These are phyloP conservation scores for Mesoligia furuncula DNA, from an alignment of 2,888 invertebrate species.

Conservation along the genomic window DNA sequence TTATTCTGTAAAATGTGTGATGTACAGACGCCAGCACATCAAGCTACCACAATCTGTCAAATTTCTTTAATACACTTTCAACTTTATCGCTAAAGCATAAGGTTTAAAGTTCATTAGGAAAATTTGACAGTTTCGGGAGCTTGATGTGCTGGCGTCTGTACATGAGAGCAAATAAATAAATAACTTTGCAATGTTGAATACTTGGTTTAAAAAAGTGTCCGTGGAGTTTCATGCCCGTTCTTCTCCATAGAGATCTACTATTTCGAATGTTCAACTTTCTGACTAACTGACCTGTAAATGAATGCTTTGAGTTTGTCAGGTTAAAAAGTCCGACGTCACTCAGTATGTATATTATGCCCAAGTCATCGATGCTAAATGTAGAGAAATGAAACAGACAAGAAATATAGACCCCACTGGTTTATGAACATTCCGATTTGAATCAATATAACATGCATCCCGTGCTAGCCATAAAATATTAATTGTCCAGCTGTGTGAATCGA, in stretches of 20 bases:
- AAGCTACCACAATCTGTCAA: no score
- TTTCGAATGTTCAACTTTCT: neutral
- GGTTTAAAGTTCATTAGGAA: no score
- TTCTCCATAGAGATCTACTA: neutral
- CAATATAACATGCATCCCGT: neutral
- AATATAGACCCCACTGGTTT: neutral
- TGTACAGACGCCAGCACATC: no score
- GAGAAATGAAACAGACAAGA: neutral
- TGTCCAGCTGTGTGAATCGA: conserved; percentile 17
- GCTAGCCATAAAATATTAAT: conserved; percentile 7
- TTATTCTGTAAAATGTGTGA: no score
- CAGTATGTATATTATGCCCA: no score
- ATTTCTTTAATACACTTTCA: no score
- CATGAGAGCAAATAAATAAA: no score
- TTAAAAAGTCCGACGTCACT: neutral
- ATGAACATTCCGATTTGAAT: neutral
- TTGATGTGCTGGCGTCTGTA: no score
- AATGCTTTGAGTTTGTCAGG: neutral
- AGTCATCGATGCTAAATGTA: no score
- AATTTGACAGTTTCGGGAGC: no score
- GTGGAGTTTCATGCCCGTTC: neutral
- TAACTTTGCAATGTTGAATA: neutral
- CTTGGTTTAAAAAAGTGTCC: neutral
- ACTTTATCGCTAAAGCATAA: no score
- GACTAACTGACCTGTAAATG: neutral